Conservation (phyloP, 2,113 vertebrate species). For the Ibidorhyncha struthersii region DNA sequence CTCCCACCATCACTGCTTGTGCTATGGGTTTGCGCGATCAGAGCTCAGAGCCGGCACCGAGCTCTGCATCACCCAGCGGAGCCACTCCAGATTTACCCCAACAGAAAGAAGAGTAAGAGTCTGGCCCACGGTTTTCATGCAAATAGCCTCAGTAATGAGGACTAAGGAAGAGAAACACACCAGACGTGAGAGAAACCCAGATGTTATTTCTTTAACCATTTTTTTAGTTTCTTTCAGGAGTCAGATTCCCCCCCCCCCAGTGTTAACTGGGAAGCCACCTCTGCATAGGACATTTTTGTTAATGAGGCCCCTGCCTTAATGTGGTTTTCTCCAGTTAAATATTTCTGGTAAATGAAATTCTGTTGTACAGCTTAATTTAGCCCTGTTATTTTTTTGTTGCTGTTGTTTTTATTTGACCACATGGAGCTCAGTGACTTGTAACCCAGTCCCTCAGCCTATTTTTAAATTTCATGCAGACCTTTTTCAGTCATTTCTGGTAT, state of each 20-base stretch:
- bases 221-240: neutral
- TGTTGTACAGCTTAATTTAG: slow-evolving; percentile 66
- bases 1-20: neutral
- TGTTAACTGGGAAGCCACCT: slow-evolving; percentile 28
- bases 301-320: slow-evolving; percentile 53
- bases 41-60: fast-evolving
- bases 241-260: neutral
- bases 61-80: fast-evolving
- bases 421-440: slow-evolving; percentile 63
- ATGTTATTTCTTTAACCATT: neutral
- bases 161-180: neutral
- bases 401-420: slow-evolving; percentile 60
- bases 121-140: neutral
- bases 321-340: slow-evolving; percentile 59
- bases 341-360: slow-evolving; percentile 67
- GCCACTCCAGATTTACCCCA: neutral
- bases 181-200: neutral
- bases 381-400: slow-evolving; percentile 37
- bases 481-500: slow-evolving; percentile 13
- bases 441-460: slow-evolving; percentile 71
- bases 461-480: slow-evolving; percentile 71
- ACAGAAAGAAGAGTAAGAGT: neutral
- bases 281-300: slow-evolving; percentile 27
- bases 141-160: slow-evolving; percentile 6
- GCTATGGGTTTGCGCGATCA: fast-evolving